Conservation (phyloP, 1,140 invertebrate genomes). For the Helicoverpa armigera region DNA sequence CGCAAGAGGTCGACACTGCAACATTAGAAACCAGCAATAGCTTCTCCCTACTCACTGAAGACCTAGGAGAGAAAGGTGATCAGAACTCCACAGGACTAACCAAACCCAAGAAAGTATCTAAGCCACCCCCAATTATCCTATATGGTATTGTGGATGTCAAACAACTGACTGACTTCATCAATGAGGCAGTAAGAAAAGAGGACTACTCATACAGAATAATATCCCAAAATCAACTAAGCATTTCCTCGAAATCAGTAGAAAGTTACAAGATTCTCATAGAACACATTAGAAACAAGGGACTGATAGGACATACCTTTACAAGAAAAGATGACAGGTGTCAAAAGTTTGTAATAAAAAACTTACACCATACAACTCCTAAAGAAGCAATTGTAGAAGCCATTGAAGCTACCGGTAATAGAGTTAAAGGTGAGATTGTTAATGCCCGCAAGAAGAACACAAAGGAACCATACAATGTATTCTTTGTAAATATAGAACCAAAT, state of each 20-base stretch:
- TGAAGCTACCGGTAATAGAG: not conserved
- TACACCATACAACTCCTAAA: constrained; percentile 5
- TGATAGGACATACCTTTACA: constrained; percentile 21
- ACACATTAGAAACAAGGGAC: not conserved
- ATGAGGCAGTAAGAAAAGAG: not conserved
- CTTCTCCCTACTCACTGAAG: not conserved
- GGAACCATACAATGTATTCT: not conserved
- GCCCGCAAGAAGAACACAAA: not conserved
- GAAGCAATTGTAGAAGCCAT: constrained; percentile 11
- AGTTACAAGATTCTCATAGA: constrained; percentile 1
- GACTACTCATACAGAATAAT: not conserved
- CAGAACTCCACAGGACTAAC: not conserved
- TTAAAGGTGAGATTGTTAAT: constrained; percentile 21
- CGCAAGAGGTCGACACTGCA: too few relatives aligned
- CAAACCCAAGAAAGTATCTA: not conserved
- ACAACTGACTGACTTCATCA: not conserved
- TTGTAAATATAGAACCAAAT: constrained; percentile 12
- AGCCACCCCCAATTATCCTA: constrained; percentile 13
- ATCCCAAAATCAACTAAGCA: not conserved
- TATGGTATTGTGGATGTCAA: not conserved
- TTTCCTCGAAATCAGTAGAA: not conserved
- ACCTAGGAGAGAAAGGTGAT: not conserved
- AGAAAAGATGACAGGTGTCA: not conserved
- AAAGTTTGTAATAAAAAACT: constrained; percentile 20
- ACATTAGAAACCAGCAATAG: too few relatives aligned